Base-by-base conservation (phyloP, 2,113 vertebrate genomes). In the Calypte anna region DNA sequence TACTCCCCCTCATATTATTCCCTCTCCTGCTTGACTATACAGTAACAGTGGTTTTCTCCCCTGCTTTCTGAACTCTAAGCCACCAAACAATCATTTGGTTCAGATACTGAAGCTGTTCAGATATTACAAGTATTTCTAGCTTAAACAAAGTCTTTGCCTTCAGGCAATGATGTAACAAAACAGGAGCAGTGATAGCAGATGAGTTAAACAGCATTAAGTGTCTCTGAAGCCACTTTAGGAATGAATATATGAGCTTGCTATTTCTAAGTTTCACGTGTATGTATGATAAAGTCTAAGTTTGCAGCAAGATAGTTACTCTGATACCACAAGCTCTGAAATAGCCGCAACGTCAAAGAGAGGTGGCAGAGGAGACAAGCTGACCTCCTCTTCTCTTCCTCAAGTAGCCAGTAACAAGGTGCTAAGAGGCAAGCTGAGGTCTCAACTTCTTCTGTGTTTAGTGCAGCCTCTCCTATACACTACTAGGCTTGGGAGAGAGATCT, bases 101-200 rank as follows among this genome's bases (percentile, higher is more conserved):
- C 64, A 61, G 31, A 53, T 59, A 59, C 58, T 54, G 69, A 82
- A 92, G 54, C 38, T 84, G n/a, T 38, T 84, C 64, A 76, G 89
- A 96, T 91, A 33, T 50, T 84, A 86, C 61, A 36, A 91, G 57
- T 66, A 89, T 82, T 95, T 94, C 74, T 54, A 76, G 62, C 77
- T 91, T 91, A 80, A 92, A 61, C 30, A 55, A 93, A 91, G 83
- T 54, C 53, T 94, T 90, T 82, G 68, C 69, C 86, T 89, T 87
- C 53, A 61, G 89, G 66, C 64, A 67, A 63, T 54, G 63, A 77
- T 61, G 38, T 30, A 88, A 67, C 20, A 63, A 91, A 85, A 91
- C 90, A 43, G 16, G 48, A 93, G 44, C 23, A 63, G 38, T 59
- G 79, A 93, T 51, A 77, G 43, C n/a, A 53, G 33, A 55, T 59